Evolutionary conservation across 1,140 invertebrate species (phyloP).

Genomic region (Metopolophium dirhodum): DNA sequence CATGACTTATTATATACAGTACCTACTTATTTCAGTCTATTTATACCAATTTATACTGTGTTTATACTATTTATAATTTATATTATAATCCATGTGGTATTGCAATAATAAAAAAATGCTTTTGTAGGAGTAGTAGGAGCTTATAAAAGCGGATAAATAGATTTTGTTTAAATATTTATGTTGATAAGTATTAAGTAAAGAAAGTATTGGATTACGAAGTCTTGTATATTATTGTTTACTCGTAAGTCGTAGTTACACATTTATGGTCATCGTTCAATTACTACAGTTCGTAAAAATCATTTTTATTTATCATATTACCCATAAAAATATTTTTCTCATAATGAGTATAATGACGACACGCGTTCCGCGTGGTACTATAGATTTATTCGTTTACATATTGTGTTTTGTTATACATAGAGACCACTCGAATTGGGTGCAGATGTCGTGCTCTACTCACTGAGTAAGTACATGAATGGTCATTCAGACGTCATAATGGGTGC

Average conservation of each 20-base stretch:
- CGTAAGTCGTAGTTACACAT: neutral
- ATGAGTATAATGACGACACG: neutral
- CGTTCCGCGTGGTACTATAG: neutral
- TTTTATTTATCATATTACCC: neutral
- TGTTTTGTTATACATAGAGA: constrained; percentile 65
- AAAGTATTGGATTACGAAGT: neutral
- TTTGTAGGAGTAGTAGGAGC: too few relatives aligned
- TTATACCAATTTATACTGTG: too few relatives aligned
- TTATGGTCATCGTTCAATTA: neutral
- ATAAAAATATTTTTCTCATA: neutral
- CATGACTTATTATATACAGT: too few relatives aligned
- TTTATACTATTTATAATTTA: too few relatives aligned
- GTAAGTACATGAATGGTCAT: constrained; percentile 99
- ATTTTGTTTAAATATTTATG: too few relatives aligned
- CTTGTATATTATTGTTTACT: neutral
- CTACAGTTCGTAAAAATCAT: neutral
- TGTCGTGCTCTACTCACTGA: constrained; percentile 90
- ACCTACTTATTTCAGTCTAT: too few relatives aligned
- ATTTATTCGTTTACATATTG: neutral
- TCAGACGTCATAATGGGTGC: constrained; percentile 98
- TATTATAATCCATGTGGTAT: too few relatives aligned
- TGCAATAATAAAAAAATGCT: too few relatives aligned
- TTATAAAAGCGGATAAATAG: too few relatives aligned
- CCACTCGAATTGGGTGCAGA: constrained; percentile 92
- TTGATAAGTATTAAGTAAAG: too few relatives aligned